phyloP scores from a whole-genome alignment of 2,113 vertebrate genomes.

The Hydrochoerus hydrochaeris region DNA sequence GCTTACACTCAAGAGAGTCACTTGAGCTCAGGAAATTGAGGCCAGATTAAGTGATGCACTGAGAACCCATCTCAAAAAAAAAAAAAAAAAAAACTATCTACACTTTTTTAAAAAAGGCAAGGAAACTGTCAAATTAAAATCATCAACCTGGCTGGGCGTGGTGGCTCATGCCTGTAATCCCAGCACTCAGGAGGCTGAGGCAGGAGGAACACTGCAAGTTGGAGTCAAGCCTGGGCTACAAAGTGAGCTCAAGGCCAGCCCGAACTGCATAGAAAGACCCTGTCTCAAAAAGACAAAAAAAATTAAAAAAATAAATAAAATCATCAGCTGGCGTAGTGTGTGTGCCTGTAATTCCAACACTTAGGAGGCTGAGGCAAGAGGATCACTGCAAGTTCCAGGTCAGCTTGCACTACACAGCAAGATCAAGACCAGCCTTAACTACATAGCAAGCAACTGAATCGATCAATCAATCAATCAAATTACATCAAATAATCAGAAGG shows the following conservation, averaged over 20 bases:
- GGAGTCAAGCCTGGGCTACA: too few relatives aligned
- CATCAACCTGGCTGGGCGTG: too few relatives aligned
- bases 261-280: too few relatives aligned
- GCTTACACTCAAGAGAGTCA: background rate
- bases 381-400: background rate
- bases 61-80: background rate
- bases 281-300: too few relatives aligned
- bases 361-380: background rate
- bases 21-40: background rate
- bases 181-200: background rate
- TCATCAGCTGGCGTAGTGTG: background rate
- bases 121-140: background rate
- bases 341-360: background rate
- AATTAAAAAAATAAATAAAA: too few relatives aligned
- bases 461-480: too few relatives aligned
- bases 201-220: too few relatives aligned
- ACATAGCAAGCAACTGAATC: background rate
- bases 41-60: background rate
- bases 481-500: too few relatives aligned
- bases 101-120: too few relatives aligned
- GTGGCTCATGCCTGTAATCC: background rate
- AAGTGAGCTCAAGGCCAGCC: too few relatives aligned
- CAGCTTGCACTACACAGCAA: background rate
- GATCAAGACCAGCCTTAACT: background rate
- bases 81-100: background rate